phyloP scores from a whole-genome alignment of 2,797 vertebrate species.

The Rousettus madagascariensis region DNA sequence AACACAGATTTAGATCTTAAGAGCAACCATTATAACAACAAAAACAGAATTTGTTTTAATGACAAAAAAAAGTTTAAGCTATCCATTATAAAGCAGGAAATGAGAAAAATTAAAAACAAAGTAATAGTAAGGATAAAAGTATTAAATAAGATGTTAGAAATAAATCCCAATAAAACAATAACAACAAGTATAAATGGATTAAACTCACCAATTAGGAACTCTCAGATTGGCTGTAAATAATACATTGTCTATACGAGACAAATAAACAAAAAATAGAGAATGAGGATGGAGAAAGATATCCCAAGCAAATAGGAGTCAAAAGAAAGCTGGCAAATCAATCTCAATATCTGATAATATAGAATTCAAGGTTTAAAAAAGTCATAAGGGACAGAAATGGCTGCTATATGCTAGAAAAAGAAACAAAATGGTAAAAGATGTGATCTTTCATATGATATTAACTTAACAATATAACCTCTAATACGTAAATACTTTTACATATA shows the following conservation, averaged over 20 bases:
- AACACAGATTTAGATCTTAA: not conserved
- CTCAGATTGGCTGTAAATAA: not conserved
- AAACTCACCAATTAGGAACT: not conserved
- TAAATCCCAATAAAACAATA: conserved; percentile 28
- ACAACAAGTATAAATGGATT: not conserved
- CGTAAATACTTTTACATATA: not conserved
- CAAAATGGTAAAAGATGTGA: not conserved
- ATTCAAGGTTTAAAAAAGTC: conserved; percentile 1
- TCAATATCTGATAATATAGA: not conserved
- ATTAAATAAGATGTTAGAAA: not conserved
- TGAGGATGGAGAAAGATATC: not conserved
- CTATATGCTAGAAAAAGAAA: not conserved
- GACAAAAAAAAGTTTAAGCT: not conserved
- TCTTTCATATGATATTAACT: not conserved
- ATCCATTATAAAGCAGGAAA: not conserved
- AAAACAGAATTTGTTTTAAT: conserved; percentile 42
- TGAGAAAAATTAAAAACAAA: not conserved
- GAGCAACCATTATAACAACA: not conserved
- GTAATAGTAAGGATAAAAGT: not conserved
- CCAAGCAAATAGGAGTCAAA: not conserved
- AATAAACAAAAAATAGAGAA: not conserved
- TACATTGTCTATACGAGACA: not conserved
- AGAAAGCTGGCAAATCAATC: not conserved
- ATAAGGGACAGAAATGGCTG: not conserved
- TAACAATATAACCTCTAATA: not conserved